Evolutionary conservation across 2,113 vertebrate species (phyloP).

Genomic region (Lucifuga dentata): DNA sequence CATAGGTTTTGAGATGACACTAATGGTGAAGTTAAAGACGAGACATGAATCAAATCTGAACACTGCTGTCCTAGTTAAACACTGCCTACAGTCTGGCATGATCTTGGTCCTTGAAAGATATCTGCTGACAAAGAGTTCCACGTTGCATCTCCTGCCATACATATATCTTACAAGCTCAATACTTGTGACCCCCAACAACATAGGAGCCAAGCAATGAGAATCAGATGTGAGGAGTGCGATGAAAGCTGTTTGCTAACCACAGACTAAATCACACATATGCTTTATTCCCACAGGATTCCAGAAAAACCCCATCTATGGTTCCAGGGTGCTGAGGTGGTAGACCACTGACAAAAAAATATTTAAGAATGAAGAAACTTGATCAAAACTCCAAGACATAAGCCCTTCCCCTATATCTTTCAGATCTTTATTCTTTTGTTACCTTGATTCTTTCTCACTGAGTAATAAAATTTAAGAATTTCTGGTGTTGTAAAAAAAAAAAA

Average conservation of each 20-base stretch:
- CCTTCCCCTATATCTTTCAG: constrained; percentile 17
- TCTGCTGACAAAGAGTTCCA: not conserved
- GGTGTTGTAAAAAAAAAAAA: too few species aligned
- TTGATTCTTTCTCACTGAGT: too few species aligned
- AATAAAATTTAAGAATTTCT: too few species aligned
- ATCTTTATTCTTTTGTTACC: not conserved
- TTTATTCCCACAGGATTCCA: not conserved
- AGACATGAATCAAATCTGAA: not conserved
- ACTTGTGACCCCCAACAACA: not conserved
- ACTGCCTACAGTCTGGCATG: too few species aligned
- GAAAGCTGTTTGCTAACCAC: not conserved
- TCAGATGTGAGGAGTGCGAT: constrained; percentile 6
- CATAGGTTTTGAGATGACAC: too few species aligned
- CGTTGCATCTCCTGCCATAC: not conserved
- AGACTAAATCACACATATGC: constrained; percentile 1
- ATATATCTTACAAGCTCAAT: not conserved
- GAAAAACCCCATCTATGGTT: constrained; percentile 2
- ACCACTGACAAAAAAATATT: not conserved
- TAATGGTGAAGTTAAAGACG: not conserved
- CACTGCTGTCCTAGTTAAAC: not conserved
- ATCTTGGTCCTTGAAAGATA: not conserved
- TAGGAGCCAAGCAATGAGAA: not conserved
- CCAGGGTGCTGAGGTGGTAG: not conserved
- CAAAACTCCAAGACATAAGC: not conserved
- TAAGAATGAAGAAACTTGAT: not conserved